Base-by-base conservation (phyloP, 2,888 invertebrate genomes). In the Scrobipalpa atriplicella region DNA sequence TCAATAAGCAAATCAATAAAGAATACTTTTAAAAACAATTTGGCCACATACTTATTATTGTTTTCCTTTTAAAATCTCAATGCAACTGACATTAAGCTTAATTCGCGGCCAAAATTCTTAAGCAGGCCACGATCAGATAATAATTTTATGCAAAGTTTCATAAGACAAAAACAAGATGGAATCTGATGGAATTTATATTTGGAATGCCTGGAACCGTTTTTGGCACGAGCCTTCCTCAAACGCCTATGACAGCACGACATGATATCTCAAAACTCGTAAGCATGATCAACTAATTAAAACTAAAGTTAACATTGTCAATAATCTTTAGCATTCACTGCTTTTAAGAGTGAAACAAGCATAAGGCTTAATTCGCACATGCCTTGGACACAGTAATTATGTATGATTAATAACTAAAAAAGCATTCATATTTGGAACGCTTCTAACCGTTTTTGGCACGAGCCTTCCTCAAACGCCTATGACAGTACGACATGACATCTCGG, bases 401-500 rank as follows among this genome's bases (percentile, higher is more conserved):
- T n/a, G n/a, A n/a, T n/a, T n/a, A n/a, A n/a, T n/a, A n/a, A n/a
- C n/a, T n/a, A n/a, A n/a, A n/a, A n/a, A n/a, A n/a, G n/a, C n/a
- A 52, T 52, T 52, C 19, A 54, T 54, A 54, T 21, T 21, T 54
- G 54, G 19, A 21, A 54, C 11, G 16, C 9, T 1, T 54, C 7
- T 16, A 19, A 9, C 52, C 8, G 5, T 10, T 11, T 54, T 54
- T 19, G 21, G 8, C 54, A 54, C 11, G 54, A 54, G 54, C 19
- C 54, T 54, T 21, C 54, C 18, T 19, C 54, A 54, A 54, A 54
- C 54, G 19, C 9, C 18, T 54, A 54, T 54, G 54, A 54, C 54
- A 19, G 19, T 21, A 19, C 8, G 10, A 54, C 54, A 18, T 19
- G 54, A 19, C 54, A 18, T 6, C 19, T 9, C 11, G 54, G 54